Base-by-base conservation (phyloP, 2,888 invertebrate species). In the Scaptomyza tumidula region DNA sequence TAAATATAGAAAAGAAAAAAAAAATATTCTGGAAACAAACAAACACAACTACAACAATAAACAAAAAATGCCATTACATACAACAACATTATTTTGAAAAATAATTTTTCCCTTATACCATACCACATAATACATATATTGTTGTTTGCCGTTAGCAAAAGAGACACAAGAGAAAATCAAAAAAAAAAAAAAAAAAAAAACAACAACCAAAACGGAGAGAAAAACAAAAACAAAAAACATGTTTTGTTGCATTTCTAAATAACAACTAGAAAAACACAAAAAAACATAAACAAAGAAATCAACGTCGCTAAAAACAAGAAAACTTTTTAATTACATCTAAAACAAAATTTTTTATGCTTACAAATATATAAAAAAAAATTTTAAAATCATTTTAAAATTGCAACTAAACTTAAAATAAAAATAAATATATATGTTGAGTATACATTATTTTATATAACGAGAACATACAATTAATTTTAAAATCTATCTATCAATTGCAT, bases 271-370 rank as follows among this genome's bases (percentile, higher is more conserved):
- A 76, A 35, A 75, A 70, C 61, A 69, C 43, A 44, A 72, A 64
- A 64, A 43, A 76, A 66, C 58, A 77, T 14, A 3, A 16, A 16
- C 11, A 24, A 52, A 39, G n/a, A 57, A 58, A 81, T 74, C 83
- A 86, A 81, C 87, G 85, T 87, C 83, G 83, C 86, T 84, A 84
- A 84, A 84, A 84, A 84, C 84, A 84, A 84, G 84, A 84, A 84
- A 84, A 84, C 88, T 84, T 87, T 79, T 86, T 75, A 73, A 80
- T 67, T 76, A 64, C 33, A 66, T 56, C 54, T 33, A 54, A 63
- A 13, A 67, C 35, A 71, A 75, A 68, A 71, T 65, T 71, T 79
- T 73, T 64, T 65, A 65, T 46, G 49, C 43, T 29, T 75, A 66
- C 46, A 57, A 53, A 53, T 57, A 67, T 24, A 27, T 27, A 6